phyloP scores from a whole-genome alignment of 2,888 invertebrate genomes.

The Protophormia terraenovae region DNA sequence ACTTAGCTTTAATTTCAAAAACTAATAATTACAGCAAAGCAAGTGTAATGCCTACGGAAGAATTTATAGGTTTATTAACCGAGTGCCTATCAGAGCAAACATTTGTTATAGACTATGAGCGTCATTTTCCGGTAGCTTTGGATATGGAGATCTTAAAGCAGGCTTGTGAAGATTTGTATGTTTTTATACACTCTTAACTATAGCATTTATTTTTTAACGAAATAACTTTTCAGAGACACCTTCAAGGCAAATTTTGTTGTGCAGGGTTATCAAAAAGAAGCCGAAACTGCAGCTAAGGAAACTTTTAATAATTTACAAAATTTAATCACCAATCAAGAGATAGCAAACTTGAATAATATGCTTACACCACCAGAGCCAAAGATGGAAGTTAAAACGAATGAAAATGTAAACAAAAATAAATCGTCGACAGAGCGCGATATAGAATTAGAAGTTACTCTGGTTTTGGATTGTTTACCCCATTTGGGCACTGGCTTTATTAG shows the following conservation, averaged over 20 bases:
- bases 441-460: constrained; percentile 80
- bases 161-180: constrained; percentile 87
- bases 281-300: constrained; percentile 61
- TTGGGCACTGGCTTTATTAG: constrained; percentile 89
- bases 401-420: neutral
- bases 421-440: constrained; percentile 73
- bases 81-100: constrained; percentile 82
- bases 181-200: constrained; percentile 69
- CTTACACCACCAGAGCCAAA: neutral
- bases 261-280: constrained; percentile 73
- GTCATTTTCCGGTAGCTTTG: constrained; percentile 85
- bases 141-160: constrained; percentile 86
- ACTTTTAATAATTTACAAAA: constrained; percentile 44
- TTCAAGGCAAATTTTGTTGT: constrained; percentile 75
- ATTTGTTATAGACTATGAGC: constrained; percentile 87
- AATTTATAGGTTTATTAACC: constrained; percentile 80
- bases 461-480: constrained; percentile 87
- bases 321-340: constrained; percentile 27
- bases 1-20: neutral
- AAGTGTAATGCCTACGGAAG: constrained; percentile 73
- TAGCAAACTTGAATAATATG: neutral
- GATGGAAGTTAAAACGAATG: neutral
- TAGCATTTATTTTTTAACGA: neutral
- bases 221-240: constrained; percentile 60
- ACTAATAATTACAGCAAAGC: constrained; percentile 66